Evolutionary conservation across 2,888 invertebrate species (phyloP).

Genomic region (Hybos culiciformis): DNA sequence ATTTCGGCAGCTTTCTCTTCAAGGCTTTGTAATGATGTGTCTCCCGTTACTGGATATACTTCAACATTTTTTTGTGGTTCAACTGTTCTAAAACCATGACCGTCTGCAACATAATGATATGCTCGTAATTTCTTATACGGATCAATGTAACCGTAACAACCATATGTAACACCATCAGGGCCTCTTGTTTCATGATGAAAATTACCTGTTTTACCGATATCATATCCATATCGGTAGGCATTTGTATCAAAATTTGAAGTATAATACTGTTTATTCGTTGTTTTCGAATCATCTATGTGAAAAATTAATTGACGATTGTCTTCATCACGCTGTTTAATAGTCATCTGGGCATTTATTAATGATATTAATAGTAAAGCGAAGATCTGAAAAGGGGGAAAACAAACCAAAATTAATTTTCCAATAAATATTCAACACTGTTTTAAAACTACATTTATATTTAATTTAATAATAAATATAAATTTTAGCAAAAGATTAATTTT

Average conservation of each 20-base stretch:
- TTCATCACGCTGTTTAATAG: constrained; percentile 18
- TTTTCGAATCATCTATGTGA: constrained; percentile 54
- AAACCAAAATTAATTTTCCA: no score
- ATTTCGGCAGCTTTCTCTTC: constrained; percentile 25
- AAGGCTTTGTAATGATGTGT: constrained; percentile 13
- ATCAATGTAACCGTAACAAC: constrained; percentile 66
- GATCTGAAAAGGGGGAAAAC: constrained; percentile 34
- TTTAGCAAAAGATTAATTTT: no score
- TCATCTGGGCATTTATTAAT: no score
- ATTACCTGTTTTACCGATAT: constrained; percentile 59
- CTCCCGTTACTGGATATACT: constrained; percentile 33
- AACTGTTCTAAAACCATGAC: constrained; percentile 61
- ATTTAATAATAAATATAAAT: no score
- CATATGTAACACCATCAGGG: constrained; percentile 63
- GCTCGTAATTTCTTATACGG: constrained; percentile 49
- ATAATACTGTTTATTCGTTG: constrained; percentile 59
- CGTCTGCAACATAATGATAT: constrained; percentile 65
- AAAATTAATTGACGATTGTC: constrained; percentile 50
- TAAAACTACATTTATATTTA: no score
- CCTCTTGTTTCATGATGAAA: constrained; percentile 67
- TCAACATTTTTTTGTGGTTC: constrained; percentile 54
- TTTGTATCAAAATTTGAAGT: constrained; percentile 64
- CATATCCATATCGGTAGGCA: constrained; percentile 65
- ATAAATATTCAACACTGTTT: no score
- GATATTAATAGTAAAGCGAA: constrained; percentile 36